Conservation (phyloP, 1,140 invertebrate species). For the Littorina saxatilis region DNA sequence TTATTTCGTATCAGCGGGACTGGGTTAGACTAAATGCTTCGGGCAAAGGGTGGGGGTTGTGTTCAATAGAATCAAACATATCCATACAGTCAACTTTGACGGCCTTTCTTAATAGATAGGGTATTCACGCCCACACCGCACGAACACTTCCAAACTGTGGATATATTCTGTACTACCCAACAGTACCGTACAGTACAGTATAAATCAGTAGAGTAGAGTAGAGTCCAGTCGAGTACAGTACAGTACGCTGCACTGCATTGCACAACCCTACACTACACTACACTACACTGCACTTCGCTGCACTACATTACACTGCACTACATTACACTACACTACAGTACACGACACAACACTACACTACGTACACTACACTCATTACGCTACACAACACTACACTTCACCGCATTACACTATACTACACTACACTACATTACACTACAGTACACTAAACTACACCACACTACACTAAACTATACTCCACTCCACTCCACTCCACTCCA, state of each 20-base stretch:
- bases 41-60: no score
- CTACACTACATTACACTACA: neutral
- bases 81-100: no score
- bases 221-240: no score
- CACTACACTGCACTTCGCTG: neutral
- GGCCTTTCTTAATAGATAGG: no score
- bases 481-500: neutral
- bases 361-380: neutral
- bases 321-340: neutral
- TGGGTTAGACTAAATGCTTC: no score
- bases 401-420: neutral
- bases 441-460: neutral
- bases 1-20: no score
- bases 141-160: no score
- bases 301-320: neutral
- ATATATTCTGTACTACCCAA: no score
- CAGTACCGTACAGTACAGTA: neutral
- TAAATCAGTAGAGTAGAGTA: neutral
- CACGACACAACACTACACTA: neutral
- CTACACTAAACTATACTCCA: neutral
- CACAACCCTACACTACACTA: neutral
- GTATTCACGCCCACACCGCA: no score
- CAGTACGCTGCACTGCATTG: neutral
- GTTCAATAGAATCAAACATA: no score
- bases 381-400: conserved; percentile 1